Evolutionary conservation across 2,113 vertebrate species (phyloP).

Genomic region (Lutjanus erythropterus): DNA sequence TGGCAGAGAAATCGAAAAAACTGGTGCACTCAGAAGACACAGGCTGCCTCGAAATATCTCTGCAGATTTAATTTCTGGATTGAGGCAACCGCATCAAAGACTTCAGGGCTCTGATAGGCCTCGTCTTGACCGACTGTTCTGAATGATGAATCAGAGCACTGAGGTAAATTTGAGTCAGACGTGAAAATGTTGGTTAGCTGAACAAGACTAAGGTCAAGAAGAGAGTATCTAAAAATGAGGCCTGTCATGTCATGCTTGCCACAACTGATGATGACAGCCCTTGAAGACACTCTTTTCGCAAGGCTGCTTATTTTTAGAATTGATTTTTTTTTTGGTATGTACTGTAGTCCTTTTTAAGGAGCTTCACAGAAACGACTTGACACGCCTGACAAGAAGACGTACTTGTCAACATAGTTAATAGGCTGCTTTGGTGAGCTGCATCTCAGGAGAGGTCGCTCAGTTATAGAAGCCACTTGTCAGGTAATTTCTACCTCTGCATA

Average conservation of each 20-base stretch:
- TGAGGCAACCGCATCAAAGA: constrained; percentile 47
- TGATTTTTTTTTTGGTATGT: constrained; percentile 13
- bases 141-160: constrained; percentile 57
- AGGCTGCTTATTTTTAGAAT: constrained; percentile 75
- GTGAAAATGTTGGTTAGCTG: constrained; percentile 59
- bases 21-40: constrained; percentile 13
- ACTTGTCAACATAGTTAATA: constrained; percentile 67
- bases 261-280: constrained; percentile 55
- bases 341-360: constrained; percentile 51
- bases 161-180: constrained; percentile 66
- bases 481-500: constrained; percentile 68
- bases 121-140: constrained; percentile 50
- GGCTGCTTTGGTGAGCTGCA: constrained; percentile 50
- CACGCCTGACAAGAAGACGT: constrained; percentile 64
- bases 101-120: constrained; percentile 27
- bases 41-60: constrained; percentile 49
- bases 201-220: constrained; percentile 67
- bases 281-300: constrained; percentile 46
- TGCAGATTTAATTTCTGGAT: constrained; percentile 34
- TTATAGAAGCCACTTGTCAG: constrained; percentile 67
- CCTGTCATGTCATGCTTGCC: constrained; percentile 64
- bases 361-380: constrained; percentile 55
- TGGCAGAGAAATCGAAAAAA: constrained; percentile 65
- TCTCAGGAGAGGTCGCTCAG: constrained; percentile 63
- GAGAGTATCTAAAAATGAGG: constrained; percentile 71